Percentiles rank a stretch among this genome's conserved stretches.
Conservation (phyloP, 2,113 vertebrate genomes). For the Oreochromis tanganicae region DNA sequence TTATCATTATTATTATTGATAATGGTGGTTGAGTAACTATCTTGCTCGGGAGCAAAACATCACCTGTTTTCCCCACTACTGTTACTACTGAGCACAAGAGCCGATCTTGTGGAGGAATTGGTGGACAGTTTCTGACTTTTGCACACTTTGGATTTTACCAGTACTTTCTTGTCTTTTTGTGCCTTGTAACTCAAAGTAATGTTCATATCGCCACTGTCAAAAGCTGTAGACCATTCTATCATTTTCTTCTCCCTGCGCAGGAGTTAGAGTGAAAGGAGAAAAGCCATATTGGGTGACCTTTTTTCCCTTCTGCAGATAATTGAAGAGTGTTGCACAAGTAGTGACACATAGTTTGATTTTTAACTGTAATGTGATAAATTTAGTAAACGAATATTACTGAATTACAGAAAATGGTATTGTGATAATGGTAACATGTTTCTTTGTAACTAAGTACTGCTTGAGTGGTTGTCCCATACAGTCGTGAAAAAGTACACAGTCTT, state of each 20-base stretch:
- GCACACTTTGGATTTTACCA: background rate
- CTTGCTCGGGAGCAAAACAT: background rate
- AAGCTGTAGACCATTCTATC: fast-evolving
- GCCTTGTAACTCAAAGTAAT: background rate
- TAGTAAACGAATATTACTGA: background rate
- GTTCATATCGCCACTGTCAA: background rate
- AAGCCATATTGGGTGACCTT: background rate
- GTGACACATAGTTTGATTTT: background rate
- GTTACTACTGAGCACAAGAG: background rate
- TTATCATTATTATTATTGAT: background rate
- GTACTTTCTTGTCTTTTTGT: background rate
- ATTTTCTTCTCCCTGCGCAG: background rate
- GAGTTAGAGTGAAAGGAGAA: background rate
- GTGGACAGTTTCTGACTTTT: background rate
- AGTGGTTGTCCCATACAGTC: background rate
- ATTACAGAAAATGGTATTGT: background rate
- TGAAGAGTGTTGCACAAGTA: background rate
- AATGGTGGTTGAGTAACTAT: background rate
- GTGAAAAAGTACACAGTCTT: background rate
- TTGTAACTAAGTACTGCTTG: background rate
- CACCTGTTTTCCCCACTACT: background rate
- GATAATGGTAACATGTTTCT: background rate
- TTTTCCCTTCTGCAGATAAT: background rate
- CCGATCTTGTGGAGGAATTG: background rate
- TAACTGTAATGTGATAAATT: background rate